Percentiles rank a stretch among this genome's conserved stretches.
Conservation (phyloP, 2,797 vertebrate species). For the Chrysolophus pictus region DNA sequence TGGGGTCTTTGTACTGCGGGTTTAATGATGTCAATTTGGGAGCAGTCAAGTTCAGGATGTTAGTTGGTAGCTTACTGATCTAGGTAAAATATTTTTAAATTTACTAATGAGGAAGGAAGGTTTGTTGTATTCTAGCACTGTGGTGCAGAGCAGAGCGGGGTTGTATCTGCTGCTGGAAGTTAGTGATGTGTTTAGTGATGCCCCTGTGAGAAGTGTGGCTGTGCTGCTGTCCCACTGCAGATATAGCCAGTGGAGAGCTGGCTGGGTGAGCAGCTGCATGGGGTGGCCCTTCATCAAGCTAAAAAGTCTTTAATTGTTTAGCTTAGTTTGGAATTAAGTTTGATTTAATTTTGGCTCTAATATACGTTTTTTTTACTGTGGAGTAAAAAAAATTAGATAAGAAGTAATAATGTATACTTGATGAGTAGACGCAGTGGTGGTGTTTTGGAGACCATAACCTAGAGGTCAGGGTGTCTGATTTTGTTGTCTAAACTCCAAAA, state of each 20-base stretch:
- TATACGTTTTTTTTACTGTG: neutral
- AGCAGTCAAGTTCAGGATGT: neutral
- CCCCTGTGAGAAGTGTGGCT: rapidly evolving
- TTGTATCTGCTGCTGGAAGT: neutral
- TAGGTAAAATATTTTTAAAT: neutral
- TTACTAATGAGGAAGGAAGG: neutral
- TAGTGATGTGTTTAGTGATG: neutral
- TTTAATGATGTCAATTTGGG: neutral
- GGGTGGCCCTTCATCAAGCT: neutral
- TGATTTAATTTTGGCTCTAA: constrained; percentile 16
- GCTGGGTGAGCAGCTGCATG: neutral
- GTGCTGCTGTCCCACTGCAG: neutral
- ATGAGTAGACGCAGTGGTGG: neutral
- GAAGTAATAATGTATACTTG: neutral
- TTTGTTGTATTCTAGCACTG: neutral
- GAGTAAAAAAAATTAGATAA: neutral
- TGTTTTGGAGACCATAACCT: neutral
- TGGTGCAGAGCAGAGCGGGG: neutral
- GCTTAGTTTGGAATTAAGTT: constrained; percentile 2
- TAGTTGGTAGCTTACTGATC: neutral
- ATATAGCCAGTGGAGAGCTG: neutral
- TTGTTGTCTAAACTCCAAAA: neutral
- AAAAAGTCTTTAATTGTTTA: neutral
- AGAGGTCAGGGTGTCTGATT: neutral
- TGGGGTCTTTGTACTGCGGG: neutral